A percentile compares a stretch with the other conserved stretches of the same genome.
Conservation (phyloP, 2,888 invertebrate genomes). For the Chloromyia formosa region DNA sequence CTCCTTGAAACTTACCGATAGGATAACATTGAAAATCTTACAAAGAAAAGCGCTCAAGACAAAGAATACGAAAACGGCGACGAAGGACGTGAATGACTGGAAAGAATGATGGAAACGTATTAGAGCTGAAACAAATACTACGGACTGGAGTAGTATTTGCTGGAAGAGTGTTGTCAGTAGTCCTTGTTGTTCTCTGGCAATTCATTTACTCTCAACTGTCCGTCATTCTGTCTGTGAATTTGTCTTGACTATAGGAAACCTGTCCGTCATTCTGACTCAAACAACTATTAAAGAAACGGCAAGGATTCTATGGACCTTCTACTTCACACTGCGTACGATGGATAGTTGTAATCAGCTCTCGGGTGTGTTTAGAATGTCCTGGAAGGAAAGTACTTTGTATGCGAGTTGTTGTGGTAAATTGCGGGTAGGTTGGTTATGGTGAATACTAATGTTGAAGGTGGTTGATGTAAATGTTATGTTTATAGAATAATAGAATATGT, state of each 20-base stretch:
- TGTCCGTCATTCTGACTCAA: conserved; percentile 60
- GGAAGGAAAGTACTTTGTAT: no score
- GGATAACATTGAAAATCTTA: background rate
- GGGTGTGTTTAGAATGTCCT: background rate
- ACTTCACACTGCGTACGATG: background rate
- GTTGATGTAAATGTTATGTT: no score
- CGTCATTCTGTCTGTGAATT: conserved; percentile 65
- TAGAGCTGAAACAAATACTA: background rate
- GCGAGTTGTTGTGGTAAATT: no score
- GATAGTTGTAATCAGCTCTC: background rate
- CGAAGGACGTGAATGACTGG: conserved; percentile 22
- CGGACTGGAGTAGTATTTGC: background rate
- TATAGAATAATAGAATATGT: no score
- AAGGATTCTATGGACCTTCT: background rate
- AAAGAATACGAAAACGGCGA: conserved; percentile 25
- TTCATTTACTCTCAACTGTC: conserved; percentile 62
- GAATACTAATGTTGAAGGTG: no score
- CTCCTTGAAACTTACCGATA: background rate
- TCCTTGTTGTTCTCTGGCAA: conserved; percentile 35
- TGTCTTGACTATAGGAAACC: conserved; percentile 58
- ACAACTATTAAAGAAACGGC: conserved; percentile 34
- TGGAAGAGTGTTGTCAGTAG: background rate
- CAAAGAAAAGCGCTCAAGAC: background rate
- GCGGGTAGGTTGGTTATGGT: no score
- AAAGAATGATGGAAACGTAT: conserved; percentile 30